Conservation (phyloP, 2,888 invertebrate species). For the Scaptomyza polygonia region DNA sequence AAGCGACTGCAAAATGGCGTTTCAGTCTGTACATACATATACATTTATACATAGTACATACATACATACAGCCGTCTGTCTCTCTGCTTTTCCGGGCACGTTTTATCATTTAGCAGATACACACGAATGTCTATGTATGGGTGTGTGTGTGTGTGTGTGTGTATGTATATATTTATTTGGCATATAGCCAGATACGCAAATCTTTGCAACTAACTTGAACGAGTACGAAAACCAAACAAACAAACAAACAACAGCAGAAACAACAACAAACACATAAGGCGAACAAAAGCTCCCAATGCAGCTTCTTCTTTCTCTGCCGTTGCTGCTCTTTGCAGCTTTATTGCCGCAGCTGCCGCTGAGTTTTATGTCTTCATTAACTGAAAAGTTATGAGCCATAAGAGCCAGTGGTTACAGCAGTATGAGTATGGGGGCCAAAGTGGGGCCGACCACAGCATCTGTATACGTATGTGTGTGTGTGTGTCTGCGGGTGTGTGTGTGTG, state of each 20-base stretch:
- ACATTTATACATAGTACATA: conserved; percentile 6
- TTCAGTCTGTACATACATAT: conserved; percentile 18
- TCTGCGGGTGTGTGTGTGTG: neutral
- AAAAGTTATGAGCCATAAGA: conserved; percentile 78
- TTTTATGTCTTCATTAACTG: conserved; percentile 82
- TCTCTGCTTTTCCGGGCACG: conserved; percentile 14
- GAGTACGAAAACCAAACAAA: conserved; percentile 37
- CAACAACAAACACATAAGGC: conserved; percentile 29
- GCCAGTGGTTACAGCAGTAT: conserved; percentile 31
- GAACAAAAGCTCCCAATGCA: conserved; percentile 42
- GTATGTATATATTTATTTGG: conserved; percentile 21
- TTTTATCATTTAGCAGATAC: conserved; percentile 57
- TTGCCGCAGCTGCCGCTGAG: conserved; percentile 55
- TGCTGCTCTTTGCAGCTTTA: conserved; percentile 30
- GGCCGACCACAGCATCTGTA: conserved; percentile 62
- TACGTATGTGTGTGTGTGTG: conserved; percentile 14
- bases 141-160: neutral
- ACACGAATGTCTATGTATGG: conserved; percentile 12
- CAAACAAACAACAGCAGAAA: conserved; percentile 61
- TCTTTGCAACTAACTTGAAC: conserved; percentile 72
- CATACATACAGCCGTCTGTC: conserved; percentile 15
- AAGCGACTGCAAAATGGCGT: conserved; percentile 65
- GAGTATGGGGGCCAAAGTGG: conserved; percentile 7
- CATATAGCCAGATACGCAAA: conserved; percentile 52
- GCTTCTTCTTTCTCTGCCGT: conserved; percentile 7